These are phyloP conservation scores for Drosophila mayri DNA, from an alignment of 1,140 invertebrate genomes.

Conservation along the genomic window DNA sequence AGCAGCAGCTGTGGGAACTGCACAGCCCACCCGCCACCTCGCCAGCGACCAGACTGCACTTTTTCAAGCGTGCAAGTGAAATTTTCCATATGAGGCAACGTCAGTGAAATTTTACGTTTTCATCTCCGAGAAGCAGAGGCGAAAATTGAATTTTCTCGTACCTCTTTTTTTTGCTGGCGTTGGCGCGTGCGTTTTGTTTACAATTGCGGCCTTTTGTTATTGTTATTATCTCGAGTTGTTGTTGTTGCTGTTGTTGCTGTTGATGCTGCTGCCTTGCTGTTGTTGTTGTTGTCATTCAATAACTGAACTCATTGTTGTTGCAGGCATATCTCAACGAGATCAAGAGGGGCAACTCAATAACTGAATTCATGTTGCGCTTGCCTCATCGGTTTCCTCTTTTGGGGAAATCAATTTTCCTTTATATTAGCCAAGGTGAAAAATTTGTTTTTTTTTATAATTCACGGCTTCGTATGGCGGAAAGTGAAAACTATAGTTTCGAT, in stretches of 20 bases:
- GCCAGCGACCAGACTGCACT: conserved; percentile 43
- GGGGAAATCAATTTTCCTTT: conserved; percentile 5
- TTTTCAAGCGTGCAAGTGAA: conserved; percentile 81
- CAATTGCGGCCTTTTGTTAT: conserved; percentile 67
- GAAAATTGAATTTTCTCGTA: conserved; percentile 29
- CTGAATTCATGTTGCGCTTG: conserved; percentile 36
- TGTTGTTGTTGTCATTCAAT: conserved; percentile 58
- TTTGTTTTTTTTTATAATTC: neutral
- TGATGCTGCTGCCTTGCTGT: conserved; percentile 26
- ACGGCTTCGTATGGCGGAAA: neutral
- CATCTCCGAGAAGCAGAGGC: conserved; percentile 36
- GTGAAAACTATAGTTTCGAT: neutral
- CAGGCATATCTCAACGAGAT: conserved; percentile 60
- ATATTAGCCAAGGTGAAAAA: conserved; percentile 7
- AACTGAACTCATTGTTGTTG: conserved; percentile 56
- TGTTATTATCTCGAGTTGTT: conserved; percentile 49
- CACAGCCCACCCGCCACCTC: conserved; percentile 2
- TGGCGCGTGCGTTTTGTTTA: conserved; percentile 76
- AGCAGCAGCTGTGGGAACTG: conserved; percentile 32
- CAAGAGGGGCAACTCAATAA: conserved; percentile 55
- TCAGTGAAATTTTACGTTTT: conserved; percentile 73
- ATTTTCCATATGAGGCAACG: conserved; percentile 77
- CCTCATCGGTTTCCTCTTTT: conserved; percentile 33
- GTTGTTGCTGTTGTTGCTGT: conserved; percentile 15
- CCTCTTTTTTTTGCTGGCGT: conserved; percentile 18